phyloP scores from a whole-genome alignment of 2,797 vertebrate genomes.

The Catharus ustulatus region DNA sequence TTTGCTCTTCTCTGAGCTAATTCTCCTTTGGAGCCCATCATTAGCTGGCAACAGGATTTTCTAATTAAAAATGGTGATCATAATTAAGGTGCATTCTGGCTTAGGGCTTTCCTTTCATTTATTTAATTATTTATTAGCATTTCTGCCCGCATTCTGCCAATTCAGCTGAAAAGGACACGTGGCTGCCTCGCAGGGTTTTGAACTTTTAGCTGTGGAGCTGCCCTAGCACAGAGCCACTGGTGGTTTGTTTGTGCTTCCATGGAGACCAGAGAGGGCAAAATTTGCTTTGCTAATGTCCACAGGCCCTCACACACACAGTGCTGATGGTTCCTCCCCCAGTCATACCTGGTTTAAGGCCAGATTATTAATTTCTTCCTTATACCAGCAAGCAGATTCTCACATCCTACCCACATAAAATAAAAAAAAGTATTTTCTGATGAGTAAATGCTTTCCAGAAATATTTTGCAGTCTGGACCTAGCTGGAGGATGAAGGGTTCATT shows the following conservation, averaged over 20 bases:
- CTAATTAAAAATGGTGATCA: background rate
- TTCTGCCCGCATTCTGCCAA: background rate
- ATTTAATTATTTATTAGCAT: fast-evolving
- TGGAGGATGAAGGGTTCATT: background rate
- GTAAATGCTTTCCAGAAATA: background rate
- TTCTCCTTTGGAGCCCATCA: background rate
- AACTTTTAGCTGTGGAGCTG: background rate
- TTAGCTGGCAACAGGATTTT: background rate
- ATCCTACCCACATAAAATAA: background rate
- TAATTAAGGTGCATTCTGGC: background rate
- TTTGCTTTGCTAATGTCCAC: background rate
- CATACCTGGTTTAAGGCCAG: background rate
- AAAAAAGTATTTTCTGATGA: background rate
- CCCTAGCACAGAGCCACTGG: background rate
- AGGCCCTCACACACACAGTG: background rate
- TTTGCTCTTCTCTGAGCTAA: background rate
- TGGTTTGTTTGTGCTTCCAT: background rate
- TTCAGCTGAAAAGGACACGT: background rate
- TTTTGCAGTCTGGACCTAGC: background rate
- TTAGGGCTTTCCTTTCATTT: background rate
- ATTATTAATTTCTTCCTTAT: background rate
- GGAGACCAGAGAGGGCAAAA: background rate
- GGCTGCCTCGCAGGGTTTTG: background rate
- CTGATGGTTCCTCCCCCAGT: background rate
- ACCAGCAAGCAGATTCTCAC: background rate